Evolutionary conservation across 2,113 vertebrate genomes (phyloP).

Genomic region (Platysteira castanea): DNA sequence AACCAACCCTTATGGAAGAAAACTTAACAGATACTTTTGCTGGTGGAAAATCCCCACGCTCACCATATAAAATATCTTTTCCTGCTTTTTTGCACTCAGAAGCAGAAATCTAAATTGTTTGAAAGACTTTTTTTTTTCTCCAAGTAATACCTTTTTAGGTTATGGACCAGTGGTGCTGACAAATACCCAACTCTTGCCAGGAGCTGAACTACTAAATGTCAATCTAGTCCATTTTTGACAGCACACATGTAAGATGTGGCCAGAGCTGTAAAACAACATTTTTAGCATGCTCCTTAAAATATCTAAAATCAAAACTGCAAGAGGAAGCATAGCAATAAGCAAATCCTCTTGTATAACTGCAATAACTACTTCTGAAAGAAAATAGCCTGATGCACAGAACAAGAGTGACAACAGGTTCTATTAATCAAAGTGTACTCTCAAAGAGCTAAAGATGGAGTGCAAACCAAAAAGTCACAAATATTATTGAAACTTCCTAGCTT

Average conservation of each 20-base stretch:
- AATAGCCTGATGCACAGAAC: not conserved
- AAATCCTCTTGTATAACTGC: not conserved
- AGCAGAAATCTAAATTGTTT: not conserved
- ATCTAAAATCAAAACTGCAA: not conserved
- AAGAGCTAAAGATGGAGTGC: not conserved
- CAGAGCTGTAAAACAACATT: not conserved
- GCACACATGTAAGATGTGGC: not conserved
- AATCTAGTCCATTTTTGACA: not conserved
- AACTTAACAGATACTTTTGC: not conserved
- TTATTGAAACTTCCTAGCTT: not conserved
- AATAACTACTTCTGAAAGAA: not conserved
- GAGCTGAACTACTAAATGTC: not conserved
- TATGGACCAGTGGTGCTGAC: not conserved
- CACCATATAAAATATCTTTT: not conserved
- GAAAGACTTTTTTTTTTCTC: not conserved
- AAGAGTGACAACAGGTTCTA: not conserved
- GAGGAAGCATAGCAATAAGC: not conserved
- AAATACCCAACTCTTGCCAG: not conserved
- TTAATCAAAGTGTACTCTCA: not conserved
- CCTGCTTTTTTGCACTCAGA: not conserved
- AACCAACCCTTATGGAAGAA: not conserved
- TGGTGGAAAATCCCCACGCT: not conserved
- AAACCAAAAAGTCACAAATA: not conserved
- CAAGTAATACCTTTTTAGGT: constrained; percentile 4
- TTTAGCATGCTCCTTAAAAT: not conserved